Evolutionary conservation across 92 coral and sea anemone genomes (phyloP).

Genomic region (Virgularia gustaviana): DNA sequence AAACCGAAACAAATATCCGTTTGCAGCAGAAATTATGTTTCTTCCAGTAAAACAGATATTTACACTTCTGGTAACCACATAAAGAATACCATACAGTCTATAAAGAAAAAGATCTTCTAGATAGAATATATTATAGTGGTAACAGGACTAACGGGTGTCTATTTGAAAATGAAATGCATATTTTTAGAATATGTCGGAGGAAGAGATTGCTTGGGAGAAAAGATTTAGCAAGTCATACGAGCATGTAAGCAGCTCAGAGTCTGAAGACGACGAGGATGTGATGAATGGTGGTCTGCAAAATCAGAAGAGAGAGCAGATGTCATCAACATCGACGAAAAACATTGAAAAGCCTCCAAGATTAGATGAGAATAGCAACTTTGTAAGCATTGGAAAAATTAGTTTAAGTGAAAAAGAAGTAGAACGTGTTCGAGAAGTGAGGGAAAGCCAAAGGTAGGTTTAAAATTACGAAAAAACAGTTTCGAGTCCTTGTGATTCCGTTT

Average conservation of each 20-base stretch:
- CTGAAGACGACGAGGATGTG: neutral
- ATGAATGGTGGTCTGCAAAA: neutral
- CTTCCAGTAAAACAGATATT: too few species aligned
- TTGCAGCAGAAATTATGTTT: too few species aligned
- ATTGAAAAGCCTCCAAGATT: too few species aligned
- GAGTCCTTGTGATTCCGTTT: too few species aligned
- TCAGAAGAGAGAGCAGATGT: neutral
- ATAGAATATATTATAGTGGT: too few species aligned
- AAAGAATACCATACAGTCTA: too few species aligned
- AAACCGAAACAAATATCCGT: too few species aligned
- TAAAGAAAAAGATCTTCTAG: too few species aligned
- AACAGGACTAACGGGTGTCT: neutral
- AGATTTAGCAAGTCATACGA: conserved; percentile 14
- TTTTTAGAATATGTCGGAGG: conserved; percentile 33
- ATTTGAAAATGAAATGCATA: neutral
- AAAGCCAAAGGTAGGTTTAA: neutral
- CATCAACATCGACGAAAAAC: conserved; percentile 13
- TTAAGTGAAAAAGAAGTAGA: conserved; percentile 30
- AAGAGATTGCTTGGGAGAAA: conserved; percentile 36
- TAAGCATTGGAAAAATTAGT: conserved; percentile 27
- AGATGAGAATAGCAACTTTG: conserved; percentile 6
- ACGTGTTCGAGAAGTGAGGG: conserved; percentile 22
- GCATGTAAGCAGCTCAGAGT: neutral
- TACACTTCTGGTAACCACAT: too few species aligned
- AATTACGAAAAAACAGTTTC: too few species aligned